Conservation (phyloP, 1,140 invertebrate species). For the Asobara japonica region DNA sequence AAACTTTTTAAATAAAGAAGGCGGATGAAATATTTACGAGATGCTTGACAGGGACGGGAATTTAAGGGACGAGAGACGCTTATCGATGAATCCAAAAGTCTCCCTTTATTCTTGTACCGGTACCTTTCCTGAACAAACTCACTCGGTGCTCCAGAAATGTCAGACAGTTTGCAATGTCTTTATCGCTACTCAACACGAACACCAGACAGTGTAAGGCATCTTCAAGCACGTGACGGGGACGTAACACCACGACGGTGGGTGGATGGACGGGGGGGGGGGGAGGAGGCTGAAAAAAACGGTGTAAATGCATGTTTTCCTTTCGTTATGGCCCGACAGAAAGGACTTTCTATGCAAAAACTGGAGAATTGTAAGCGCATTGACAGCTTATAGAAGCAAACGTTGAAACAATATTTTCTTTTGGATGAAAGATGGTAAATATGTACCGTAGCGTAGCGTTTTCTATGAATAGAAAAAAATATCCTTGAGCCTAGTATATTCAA, state of each 20-base stretch:
- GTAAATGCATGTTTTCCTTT: neutral
- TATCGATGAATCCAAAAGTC: neutral
- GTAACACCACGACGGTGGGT: conserved; percentile 6
- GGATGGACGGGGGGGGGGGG: too few relatives aligned
- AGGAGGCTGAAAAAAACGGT: neutral
- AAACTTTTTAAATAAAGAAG: neutral
- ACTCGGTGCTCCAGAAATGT: conserved; percentile 37
- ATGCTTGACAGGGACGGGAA: neutral
- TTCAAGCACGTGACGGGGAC: neutral
- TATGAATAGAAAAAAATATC: too few relatives aligned
- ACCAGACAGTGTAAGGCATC: conserved; percentile 20
- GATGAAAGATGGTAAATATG: too few relatives aligned
- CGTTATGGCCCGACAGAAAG: too few relatives aligned
- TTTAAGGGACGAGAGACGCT: neutral
- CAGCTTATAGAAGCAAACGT: too few relatives aligned
- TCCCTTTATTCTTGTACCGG: neutral
- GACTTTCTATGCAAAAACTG: too few relatives aligned
- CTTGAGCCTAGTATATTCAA: too few relatives aligned
- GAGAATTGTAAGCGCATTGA: too few relatives aligned
- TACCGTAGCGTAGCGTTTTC: too few relatives aligned
- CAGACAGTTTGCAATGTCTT: conserved; percentile 32
- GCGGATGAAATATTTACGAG: neutral
- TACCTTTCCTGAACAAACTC: conserved; percentile 17
- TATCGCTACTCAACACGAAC: conserved; percentile 38
- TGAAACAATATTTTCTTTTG: too few relatives aligned